Conservation (phyloP, 2,113 vertebrate genomes). For the Pygathrix nemaeus region DNA sequence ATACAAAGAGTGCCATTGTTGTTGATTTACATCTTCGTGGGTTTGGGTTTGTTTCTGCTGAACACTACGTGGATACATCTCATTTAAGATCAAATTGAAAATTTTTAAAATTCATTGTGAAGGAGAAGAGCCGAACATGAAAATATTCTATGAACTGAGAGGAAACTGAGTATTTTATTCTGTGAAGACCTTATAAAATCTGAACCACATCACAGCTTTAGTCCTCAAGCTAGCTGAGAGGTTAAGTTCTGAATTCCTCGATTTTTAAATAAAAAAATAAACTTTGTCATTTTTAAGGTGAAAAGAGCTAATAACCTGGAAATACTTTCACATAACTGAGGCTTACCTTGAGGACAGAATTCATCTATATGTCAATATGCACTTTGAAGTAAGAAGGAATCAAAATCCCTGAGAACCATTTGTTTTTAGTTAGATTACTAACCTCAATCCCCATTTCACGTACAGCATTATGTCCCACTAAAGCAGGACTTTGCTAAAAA, state of each 20-base stretch:
- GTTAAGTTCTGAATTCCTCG: not conserved
- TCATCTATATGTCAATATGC: not conserved
- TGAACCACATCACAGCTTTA: not conserved
- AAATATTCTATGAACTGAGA: not conserved
- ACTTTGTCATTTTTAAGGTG: not conserved
- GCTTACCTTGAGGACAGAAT: conserved; percentile 27
- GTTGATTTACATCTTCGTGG: not conserved
- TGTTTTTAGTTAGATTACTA: conserved; percentile 9
- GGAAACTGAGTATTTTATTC: not conserved
- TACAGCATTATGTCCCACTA: not conserved
- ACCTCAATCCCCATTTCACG: not conserved
- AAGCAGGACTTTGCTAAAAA: not conserved
- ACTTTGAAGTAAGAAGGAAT: not conserved
- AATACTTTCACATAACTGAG: not conserved
- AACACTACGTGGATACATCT: not conserved
- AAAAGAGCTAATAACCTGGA: not conserved
- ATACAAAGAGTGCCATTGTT: not conserved
- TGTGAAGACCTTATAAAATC: not conserved
- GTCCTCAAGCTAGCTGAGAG: not conserved
- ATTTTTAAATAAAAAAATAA: conserved; percentile 21
- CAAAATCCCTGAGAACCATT: not conserved
- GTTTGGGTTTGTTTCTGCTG: conserved; percentile 5
- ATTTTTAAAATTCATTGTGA: not conserved
- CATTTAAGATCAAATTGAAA: not conserved
- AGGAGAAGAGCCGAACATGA: not conserved